These are phyloP conservation scores for Echeneis naucrates DNA, from an alignment of 2,797 vertebrate species.

Conservation along the genomic window DNA sequence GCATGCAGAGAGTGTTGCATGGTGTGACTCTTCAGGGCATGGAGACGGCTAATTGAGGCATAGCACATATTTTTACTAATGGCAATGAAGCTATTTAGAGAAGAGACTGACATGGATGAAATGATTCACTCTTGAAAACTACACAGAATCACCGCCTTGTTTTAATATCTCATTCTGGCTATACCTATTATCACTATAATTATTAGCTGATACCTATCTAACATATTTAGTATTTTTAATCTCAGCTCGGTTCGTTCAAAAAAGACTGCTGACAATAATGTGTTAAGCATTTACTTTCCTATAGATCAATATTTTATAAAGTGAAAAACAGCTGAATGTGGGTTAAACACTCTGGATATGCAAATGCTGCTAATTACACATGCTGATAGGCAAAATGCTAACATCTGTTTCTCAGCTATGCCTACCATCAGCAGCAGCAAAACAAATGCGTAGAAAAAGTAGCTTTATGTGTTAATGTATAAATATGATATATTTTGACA, in stretches of 20 bases:
- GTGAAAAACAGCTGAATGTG: constrained; percentile 66
- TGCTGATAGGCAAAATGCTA: constrained; percentile 84
- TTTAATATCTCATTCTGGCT: constrained; percentile 15
- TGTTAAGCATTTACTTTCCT: constrained; percentile 43
- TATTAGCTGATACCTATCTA: neutral
- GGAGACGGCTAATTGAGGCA: constrained; percentile 84
- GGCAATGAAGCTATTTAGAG: constrained; percentile 63
- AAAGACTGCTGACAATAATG: constrained; percentile 22
- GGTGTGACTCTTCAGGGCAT: constrained; percentile 84
- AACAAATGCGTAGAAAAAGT: constrained; percentile 67
- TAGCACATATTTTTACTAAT: constrained; percentile 79
- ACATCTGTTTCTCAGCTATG: constrained; percentile 85
- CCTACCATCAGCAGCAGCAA: constrained; percentile 71
- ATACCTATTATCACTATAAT: neutral
- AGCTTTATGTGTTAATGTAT: constrained; percentile 69
- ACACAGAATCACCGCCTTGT: constrained; percentile 3
- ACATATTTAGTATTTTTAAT: constrained; percentile 1
- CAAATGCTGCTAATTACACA: constrained; percentile 87
- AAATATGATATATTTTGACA: constrained; percentile 78
- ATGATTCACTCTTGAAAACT: constrained; percentile 28
- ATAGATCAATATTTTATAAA: constrained; percentile 76
- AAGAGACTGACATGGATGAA: constrained; percentile 41
- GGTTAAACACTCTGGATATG: constrained; percentile 80
- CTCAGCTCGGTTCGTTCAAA: constrained; percentile 7
- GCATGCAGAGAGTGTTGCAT: constrained; percentile 83